Evolutionary conservation across 2,888 invertebrate genomes (phyloP).

Genomic region (Campoplex nolae): DNA sequence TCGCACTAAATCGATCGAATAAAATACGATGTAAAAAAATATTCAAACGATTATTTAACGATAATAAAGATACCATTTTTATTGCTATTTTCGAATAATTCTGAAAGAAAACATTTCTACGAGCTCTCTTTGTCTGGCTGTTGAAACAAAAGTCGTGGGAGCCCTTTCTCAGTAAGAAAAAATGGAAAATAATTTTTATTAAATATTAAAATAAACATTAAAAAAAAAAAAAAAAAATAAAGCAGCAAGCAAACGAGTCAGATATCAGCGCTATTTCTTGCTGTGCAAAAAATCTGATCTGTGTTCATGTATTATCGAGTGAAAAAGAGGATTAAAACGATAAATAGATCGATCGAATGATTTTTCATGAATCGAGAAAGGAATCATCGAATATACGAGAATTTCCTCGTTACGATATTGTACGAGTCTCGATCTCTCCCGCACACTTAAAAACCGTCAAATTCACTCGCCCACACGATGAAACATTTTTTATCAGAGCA

Average conservation of each 20-base stretch:
- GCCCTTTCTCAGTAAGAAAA: conserved; percentile 22
- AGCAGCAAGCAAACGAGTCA: conserved; percentile 17
- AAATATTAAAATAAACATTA: conserved; percentile 39
- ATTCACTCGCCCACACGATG: background rate
- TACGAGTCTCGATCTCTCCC: conserved; percentile 22
- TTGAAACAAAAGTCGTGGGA: conserved; percentile 10
- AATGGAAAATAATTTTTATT: conserved; percentile 20
- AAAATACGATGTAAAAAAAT: background rate
- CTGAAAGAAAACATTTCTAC: background rate
- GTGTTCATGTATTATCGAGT: conserved; percentile 61
- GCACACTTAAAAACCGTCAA: conserved; percentile 11
- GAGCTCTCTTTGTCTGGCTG: background rate
- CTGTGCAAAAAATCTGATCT: conserved; percentile 64
- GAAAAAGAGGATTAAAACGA: conserved; percentile 10
- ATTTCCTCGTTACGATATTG: conserved; percentile 13
- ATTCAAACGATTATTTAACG: background rate
- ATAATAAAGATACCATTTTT: background rate
- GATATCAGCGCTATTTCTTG: conserved; percentile 52
- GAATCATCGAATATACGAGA: background rate
- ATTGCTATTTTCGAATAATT: background rate
- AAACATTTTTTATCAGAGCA: conserved; percentile 1
- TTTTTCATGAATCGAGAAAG: background rate
- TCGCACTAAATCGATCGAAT: background rate
- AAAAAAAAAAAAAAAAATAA: conserved; percentile 9
- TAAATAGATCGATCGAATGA: conserved; percentile 14